These are phyloP conservation scores for Microcebus murinus DNA, from an alignment of 2,113 vertebrate genomes.

Conservation along the genomic window DNA sequence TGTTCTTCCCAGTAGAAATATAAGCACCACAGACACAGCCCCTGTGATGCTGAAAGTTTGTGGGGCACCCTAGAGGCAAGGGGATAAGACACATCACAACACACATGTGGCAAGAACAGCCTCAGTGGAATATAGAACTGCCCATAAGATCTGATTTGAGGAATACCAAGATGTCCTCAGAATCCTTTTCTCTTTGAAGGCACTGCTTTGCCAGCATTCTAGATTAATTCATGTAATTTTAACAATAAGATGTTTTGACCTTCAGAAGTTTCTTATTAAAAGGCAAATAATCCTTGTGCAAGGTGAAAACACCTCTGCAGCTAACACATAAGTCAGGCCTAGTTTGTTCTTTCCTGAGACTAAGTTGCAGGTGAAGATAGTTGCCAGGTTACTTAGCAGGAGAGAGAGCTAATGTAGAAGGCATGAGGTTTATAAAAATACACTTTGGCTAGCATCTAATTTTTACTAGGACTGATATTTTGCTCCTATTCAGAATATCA, in stretches of 20 bases:
- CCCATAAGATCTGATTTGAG: background rate
- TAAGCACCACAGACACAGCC: background rate
- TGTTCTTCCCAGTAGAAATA: background rate
- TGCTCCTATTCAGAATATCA: background rate
- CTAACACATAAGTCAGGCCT: background rate
- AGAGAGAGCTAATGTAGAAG: background rate
- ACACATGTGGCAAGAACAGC: too few species aligned
- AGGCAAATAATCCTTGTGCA: background rate
- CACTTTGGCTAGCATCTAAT: background rate
- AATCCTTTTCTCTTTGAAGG: background rate
- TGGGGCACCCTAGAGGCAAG: background rate
- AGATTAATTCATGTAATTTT: background rate
- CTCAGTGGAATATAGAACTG: background rate
- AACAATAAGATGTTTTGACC: background rate
- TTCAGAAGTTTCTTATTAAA: background rate
- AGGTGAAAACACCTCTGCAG: background rate
- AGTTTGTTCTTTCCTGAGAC: background rate
- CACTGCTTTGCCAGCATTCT: background rate
- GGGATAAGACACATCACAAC: background rate
- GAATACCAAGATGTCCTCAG: background rate
- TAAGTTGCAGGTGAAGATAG: background rate
- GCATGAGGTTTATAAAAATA: background rate
- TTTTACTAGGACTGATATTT: background rate
- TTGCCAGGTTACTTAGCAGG: background rate
- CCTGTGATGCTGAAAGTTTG: too few species aligned